Conservation (phyloP, 2,797 vertebrate species). For the Anabas testudineus region DNA sequence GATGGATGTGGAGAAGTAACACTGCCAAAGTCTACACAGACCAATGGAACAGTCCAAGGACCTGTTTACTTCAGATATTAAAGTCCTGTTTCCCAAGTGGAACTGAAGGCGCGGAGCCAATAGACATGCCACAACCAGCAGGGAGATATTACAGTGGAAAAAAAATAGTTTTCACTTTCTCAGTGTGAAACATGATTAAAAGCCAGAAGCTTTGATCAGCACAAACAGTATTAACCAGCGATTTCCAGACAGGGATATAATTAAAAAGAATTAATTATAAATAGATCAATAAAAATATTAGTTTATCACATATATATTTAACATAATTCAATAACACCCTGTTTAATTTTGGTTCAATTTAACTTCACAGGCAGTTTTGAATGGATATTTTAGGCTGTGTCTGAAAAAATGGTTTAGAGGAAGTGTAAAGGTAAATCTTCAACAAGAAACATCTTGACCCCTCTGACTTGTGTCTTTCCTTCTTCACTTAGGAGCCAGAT, state of each 20-base stretch:
- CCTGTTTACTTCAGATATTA: slow-evolving; percentile 47
- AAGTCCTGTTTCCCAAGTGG: slow-evolving; percentile 24
- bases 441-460: slow-evolving; percentile 12
- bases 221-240: not conserved
- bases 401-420: not conserved
- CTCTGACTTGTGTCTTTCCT: slow-evolving; percentile 15
- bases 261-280: too few relatives aligned
- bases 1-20: slow-evolving; percentile 16
- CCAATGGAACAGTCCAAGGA: slow-evolving; percentile 31
- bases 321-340: too few relatives aligned
- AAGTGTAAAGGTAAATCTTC: slow-evolving; percentile 9
- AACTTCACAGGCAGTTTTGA: not conserved
- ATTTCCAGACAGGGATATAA: not conserved
- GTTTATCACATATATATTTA: too few relatives aligned
- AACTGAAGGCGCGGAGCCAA: slow-evolving; percentile 52
- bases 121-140: slow-evolving; percentile 51
- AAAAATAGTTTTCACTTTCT: slow-evolving; percentile 31
- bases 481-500: slow-evolving; percentile 5
- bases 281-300: not conserved
- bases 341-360: too few relatives aligned
- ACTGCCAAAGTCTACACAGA: slow-evolving; percentile 33
- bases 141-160: slow-evolving; percentile 36
- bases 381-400: not conserved
- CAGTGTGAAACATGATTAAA: slow-evolving; percentile 19
- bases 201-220: slow-evolving; percentile 15